Conservation (phyloP, 2,113 vertebrate species). For the Gymnobelideus leadbeateri region DNA sequence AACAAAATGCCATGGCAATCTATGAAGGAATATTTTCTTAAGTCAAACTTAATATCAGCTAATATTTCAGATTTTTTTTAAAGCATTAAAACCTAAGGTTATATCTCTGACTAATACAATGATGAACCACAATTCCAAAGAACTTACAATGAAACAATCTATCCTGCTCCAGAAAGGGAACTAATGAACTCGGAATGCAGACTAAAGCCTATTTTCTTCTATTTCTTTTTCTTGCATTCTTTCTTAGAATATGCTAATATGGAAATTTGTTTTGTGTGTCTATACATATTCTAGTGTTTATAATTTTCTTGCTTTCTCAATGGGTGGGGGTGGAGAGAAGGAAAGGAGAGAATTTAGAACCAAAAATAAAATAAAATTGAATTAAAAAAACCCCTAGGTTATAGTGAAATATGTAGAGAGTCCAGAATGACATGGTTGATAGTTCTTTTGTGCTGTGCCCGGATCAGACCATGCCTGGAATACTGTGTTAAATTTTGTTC, state of each 20-base stretch:
- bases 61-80: background rate
- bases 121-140: constrained; percentile 2
- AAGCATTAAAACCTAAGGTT: background rate
- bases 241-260: background rate
- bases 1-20: background rate
- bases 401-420: background rate
- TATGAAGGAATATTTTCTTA: constrained; percentile 29
- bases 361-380: background rate
- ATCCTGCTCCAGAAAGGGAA: background rate
- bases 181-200: background rate
- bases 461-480: background rate
- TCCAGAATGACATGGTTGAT: background rate
- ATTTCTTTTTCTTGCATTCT: background rate
- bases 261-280: background rate
- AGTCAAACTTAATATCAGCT: background rate
- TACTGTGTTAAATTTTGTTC: background rate
- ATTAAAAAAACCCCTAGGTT: background rate
- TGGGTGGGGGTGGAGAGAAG: background rate
- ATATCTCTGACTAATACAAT: background rate
- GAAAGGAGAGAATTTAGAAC: background rate
- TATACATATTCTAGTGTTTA: background rate
- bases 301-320: background rate
- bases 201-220: background rate
- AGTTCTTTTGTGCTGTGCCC: background rate
- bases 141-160: background rate